Conservation (phyloP, 2,797 vertebrate species). For the Gymnoscopelus microlampas region DNA sequence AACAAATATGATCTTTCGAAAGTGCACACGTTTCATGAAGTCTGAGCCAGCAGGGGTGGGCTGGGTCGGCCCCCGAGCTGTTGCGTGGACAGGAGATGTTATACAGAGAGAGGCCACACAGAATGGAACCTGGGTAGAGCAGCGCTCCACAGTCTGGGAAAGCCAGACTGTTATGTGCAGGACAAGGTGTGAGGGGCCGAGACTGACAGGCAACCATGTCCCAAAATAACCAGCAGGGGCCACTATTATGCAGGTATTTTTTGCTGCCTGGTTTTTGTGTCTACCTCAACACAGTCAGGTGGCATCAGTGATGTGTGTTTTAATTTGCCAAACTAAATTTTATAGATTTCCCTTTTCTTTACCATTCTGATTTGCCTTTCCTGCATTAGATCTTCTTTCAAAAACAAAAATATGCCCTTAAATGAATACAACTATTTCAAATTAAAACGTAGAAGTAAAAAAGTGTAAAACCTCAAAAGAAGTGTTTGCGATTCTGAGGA, state of each 20-base stretch:
- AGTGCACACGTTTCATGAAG: constrained; percentile 61
- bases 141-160: constrained; percentile 27
- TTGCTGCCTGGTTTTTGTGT: constrained; percentile 17
- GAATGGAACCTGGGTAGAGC: constrained; percentile 39
- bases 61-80: background rate
- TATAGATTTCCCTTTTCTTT: constrained; percentile 1
- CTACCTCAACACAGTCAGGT: constrained; percentile 13
- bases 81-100: constrained; percentile 51
- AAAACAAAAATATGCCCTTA: background rate
- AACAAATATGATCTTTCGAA: constrained; percentile 48
- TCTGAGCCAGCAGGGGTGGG: constrained; percentile 41
- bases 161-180: constrained; percentile 39
- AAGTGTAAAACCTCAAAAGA: no score
- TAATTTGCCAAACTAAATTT: constrained; percentile 15
- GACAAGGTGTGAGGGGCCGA: constrained; percentile 26
- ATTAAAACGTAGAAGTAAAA: background rate
- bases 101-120: constrained; percentile 45
- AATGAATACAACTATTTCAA: background rate
- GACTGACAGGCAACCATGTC: constrained; percentile 44
- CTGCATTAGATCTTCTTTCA: background rate
- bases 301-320: constrained; percentile 7
- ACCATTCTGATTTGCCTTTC: background rate
- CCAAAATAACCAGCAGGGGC: constrained; percentile 74
- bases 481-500: background rate
- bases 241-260: constrained; percentile 69